phyloP scores from a whole-genome alignment of 2,797 vertebrate genomes.

The Poecile montanus region DNA sequence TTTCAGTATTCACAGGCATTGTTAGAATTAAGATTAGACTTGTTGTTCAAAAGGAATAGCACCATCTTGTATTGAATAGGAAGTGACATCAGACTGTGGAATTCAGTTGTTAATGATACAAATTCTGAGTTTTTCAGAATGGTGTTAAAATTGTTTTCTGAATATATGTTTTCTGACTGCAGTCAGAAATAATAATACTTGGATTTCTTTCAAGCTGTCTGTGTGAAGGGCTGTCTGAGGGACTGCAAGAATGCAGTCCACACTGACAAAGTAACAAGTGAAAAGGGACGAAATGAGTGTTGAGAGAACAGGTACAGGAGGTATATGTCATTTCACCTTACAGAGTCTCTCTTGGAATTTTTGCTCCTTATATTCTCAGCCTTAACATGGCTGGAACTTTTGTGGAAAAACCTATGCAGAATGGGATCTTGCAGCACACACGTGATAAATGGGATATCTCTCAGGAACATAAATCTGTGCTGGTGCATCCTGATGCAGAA shows the following conservation, averaged over 20 bases:
- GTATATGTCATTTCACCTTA: not conserved
- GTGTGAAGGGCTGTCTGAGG: not conserved
- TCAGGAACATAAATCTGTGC: constrained; percentile 31
- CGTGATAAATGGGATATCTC: constrained; percentile 2
- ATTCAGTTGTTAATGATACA: not conserved
- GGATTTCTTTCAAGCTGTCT: not conserved
- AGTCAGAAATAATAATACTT: not conserved
- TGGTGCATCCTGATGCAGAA: constrained; percentile 33
- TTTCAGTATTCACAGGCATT: not conserved
- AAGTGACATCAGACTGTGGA: not conserved
- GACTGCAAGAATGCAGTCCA: not conserved
- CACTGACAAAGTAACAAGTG: not conserved
- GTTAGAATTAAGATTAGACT: not conserved
- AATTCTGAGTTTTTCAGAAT: not conserved
- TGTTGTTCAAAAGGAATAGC: not conserved
- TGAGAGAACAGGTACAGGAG: not conserved
- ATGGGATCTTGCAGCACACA: not conserved
- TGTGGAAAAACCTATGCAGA: constrained; percentile 11
- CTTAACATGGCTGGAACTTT: not conserved
- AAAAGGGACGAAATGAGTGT: not conserved
- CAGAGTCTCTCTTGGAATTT: not conserved
- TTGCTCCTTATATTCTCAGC: not conserved
- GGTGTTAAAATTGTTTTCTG: not conserved
- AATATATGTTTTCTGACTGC: not conserved
- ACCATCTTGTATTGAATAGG: not conserved